Evolutionary conservation across 2,888 invertebrate species (phyloP).

Genomic region (Ectemnius lituratus): DNA sequence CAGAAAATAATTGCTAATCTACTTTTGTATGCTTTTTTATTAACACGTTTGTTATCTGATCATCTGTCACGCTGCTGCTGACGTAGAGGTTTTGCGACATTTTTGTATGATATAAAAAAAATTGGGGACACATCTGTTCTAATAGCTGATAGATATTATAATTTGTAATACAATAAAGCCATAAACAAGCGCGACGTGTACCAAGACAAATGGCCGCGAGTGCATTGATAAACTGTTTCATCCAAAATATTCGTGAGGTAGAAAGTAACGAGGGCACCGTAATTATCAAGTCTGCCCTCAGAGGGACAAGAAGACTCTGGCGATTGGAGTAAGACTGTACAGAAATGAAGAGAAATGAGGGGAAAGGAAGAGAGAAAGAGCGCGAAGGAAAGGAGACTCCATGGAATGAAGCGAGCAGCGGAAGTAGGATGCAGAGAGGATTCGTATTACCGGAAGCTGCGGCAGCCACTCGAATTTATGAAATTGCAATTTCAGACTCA

Average conservation of each 20-base stretch:
- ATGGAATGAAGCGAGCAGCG: not conserved
- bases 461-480: conserved; percentile 66
- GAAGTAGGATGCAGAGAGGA: conserved; percentile 20
- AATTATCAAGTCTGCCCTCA: conserved; percentile 40
- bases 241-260: not conserved
- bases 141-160: too few species aligned
- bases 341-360: conserved; percentile 4
- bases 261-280: conserved; percentile 9
- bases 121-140: too few species aligned
- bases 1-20: too few species aligned
- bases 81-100: too few species aligned
- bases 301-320: not conserved
- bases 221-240: conserved; percentile 2
- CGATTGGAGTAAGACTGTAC: not conserved
- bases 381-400: not conserved
- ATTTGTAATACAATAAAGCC: too few species aligned
- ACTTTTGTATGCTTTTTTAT: too few species aligned
- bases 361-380: not conserved
- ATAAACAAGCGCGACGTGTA: too few species aligned
- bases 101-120: too few species aligned
- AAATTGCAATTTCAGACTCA: conserved; percentile 68
- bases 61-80: too few species aligned
- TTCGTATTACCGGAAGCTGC: conserved; percentile 43
- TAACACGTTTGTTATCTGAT: too few species aligned
- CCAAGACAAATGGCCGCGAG: not conserved